These are phyloP conservation scores for Cynodonichthys magdalenae DNA, from an alignment of 2,797 vertebrate species.

Conservation along the genomic window DNA sequence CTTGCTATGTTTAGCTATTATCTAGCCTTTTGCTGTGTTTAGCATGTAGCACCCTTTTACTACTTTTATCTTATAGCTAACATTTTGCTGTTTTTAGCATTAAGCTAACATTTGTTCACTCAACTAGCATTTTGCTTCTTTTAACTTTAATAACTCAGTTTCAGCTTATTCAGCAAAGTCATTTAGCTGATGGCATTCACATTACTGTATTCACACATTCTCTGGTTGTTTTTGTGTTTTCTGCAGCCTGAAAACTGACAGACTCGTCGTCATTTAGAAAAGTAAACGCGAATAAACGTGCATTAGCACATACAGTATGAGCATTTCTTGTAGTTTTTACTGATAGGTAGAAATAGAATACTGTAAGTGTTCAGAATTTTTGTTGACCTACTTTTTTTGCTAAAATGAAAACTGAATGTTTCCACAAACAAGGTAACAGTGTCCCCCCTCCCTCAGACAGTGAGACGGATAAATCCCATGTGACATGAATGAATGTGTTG, in stretches of 20 bases:
- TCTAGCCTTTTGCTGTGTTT: too few relatives aligned
- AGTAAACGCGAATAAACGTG: constrained; percentile 7
- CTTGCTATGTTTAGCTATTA: too few relatives aligned
- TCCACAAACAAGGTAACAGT: constrained; percentile 44
- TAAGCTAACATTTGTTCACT: too few relatives aligned
- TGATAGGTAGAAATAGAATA: background rate
- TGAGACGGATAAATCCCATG: constrained; percentile 49
- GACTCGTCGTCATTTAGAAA: background rate
- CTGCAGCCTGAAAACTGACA: constrained; percentile 13
- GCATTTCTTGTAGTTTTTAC: constrained; percentile 1
- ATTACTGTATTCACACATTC: too few relatives aligned
- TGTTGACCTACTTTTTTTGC: constrained; percentile 20
- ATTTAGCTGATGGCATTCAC: too few relatives aligned
- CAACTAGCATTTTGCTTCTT: too few relatives aligned
- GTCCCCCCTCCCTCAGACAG: constrained; percentile 39
- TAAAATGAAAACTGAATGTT: constrained; percentile 44
- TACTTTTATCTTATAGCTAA: too few relatives aligned
- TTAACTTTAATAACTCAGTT: too few relatives aligned
- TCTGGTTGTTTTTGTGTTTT: background rate
- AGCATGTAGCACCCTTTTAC: too few relatives aligned
- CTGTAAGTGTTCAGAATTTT: constrained; percentile 7
- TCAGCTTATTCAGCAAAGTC: too few relatives aligned
- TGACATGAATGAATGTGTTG: constrained; percentile 53
- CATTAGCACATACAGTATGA: background rate
- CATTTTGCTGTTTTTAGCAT: too few relatives aligned